Percentiles rank a stretch among this genome's conserved stretches.
Conservation (phyloP, 2,797 vertebrate genomes). For the Rhinella marina region DNA sequence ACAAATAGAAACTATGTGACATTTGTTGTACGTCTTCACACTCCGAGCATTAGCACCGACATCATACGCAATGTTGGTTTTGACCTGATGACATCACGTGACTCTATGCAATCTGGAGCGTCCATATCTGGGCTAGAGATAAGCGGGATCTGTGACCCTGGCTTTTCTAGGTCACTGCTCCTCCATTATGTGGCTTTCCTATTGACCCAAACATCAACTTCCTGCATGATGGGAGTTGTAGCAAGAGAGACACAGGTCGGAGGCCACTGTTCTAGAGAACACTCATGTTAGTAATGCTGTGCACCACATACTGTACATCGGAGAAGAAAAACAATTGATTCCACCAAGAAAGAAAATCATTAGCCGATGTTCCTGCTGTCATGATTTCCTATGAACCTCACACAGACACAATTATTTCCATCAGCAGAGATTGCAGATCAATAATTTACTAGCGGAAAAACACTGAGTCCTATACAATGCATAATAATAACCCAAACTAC, state of each 20-base stretch:
- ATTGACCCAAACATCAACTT: not conserved
- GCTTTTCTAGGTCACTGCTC: not conserved
- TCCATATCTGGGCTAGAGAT: too few species aligned
- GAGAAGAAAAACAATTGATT: not conserved
- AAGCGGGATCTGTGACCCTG: too few species aligned
- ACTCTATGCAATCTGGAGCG: too few species aligned
- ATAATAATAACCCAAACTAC: too few species aligned
- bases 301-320: not conserved
- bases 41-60: too few species aligned
- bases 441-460: not conserved
- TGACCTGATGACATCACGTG: too few species aligned
- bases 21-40: too few species aligned
- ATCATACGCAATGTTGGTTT: too few species aligned
- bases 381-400: not conserved
- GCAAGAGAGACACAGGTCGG: not conserved
- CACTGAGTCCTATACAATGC: not conserved
- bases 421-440: not conserved
- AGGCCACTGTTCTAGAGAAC: not conserved
- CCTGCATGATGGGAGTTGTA: not conserved
- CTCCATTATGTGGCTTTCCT: not conserved
- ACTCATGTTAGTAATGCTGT: not conserved
- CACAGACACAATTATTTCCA: not conserved
- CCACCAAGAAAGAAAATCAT: not conserved
- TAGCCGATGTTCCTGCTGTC: not conserved
- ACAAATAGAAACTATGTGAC: too few species aligned